A percentile compares a stretch with the other conserved stretches of the same genome.
Conservation (phyloP, 92 coral and sea anemone species). For the Zoanthus sansibaricus region DNA sequence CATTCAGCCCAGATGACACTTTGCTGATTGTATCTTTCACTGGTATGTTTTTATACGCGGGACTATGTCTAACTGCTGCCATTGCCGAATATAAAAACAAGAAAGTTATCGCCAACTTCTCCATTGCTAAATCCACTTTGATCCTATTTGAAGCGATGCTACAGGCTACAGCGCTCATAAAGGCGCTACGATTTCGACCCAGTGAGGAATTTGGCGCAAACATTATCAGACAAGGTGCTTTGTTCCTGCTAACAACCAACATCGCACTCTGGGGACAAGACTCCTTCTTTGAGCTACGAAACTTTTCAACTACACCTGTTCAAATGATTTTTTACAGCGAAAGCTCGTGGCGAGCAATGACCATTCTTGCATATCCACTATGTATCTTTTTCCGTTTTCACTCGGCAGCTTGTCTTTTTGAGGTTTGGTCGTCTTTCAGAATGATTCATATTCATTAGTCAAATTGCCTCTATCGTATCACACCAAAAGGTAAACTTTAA, state of each 20-base stretch:
- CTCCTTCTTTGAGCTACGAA: slow-evolving; percentile 92
- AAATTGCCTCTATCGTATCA: background rate
- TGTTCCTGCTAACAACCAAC: slow-evolving; percentile 92
- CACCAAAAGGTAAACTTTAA: slow-evolving; percentile 11
- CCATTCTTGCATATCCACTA: slow-evolving; percentile 92
- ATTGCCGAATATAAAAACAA: slow-evolving; percentile 92
- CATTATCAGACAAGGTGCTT: slow-evolving; percentile 91
- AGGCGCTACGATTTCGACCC: slow-evolving; percentile 94
- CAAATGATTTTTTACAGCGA: slow-evolving; percentile 96
- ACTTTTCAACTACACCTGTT: slow-evolving; percentile 90
- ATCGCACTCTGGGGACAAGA: slow-evolving; percentile 95
- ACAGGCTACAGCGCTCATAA: slow-evolving; percentile 90
- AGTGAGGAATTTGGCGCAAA: slow-evolving; percentile 87
- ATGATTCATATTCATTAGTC: slow-evolving; percentile 57
- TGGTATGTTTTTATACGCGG: slow-evolving; percentile 90
- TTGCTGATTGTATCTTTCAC: slow-evolving; percentile 85
- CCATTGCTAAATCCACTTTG: slow-evolving; percentile 85
- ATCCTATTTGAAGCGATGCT: slow-evolving; percentile 89
- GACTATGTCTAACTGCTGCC: slow-evolving; percentile 92
- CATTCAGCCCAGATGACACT: slow-evolving; percentile 92
- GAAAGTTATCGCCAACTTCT: slow-evolving; percentile 77
- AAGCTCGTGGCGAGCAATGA: slow-evolving; percentile 93
- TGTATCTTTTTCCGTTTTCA: slow-evolving; percentile 97
- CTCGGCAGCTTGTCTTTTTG: slow-evolving; percentile 94
- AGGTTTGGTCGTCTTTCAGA: slow-evolving; percentile 95